phyloP scores from a whole-genome alignment of 2,888 invertebrate species.

The Arenicola marina region DNA sequence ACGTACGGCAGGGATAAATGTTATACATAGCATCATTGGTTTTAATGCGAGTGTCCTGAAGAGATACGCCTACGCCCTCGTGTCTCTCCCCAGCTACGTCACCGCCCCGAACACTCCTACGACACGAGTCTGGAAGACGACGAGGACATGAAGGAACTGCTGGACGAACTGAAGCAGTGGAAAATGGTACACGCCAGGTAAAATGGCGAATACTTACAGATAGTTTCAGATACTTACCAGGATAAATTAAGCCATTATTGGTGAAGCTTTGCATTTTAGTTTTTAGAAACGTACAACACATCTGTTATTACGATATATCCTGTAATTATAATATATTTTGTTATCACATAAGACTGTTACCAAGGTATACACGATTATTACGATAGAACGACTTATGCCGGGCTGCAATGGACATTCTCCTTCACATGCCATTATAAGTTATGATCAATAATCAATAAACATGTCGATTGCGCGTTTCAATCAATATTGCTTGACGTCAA shows the following conservation, averaged over 20 bases:
- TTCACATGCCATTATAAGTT: too few species aligned
- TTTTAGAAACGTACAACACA: too few species aligned
- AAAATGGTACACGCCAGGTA: constrained; percentile 43
- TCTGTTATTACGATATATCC: too few species aligned
- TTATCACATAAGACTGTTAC: too few species aligned
- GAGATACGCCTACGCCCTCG: neutral
- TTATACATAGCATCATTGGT: neutral
- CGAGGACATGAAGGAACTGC: constrained; percentile 39
- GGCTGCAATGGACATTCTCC: too few species aligned
- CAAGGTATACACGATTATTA: too few species aligned
- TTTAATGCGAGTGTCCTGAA: neutral
- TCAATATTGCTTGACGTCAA: too few species aligned
- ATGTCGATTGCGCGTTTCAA: neutral
- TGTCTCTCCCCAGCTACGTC: constrained; percentile 5
- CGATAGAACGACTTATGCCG: too few species aligned
- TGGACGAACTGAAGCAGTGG: constrained; percentile 53
- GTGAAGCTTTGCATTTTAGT: too few species aligned
- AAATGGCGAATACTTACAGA: constrained; percentile 6
- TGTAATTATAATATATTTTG: too few species aligned
- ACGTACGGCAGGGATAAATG: neutral
- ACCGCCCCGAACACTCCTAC: constrained; percentile 37
- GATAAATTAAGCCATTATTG: neutral
- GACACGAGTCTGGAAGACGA: constrained; percentile 38
- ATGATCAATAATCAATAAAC: too few species aligned
- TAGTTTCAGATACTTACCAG: neutral